Base-by-base conservation (phyloP, 2,797 vertebrate species). In the Xyrichtys novacula region DNA sequence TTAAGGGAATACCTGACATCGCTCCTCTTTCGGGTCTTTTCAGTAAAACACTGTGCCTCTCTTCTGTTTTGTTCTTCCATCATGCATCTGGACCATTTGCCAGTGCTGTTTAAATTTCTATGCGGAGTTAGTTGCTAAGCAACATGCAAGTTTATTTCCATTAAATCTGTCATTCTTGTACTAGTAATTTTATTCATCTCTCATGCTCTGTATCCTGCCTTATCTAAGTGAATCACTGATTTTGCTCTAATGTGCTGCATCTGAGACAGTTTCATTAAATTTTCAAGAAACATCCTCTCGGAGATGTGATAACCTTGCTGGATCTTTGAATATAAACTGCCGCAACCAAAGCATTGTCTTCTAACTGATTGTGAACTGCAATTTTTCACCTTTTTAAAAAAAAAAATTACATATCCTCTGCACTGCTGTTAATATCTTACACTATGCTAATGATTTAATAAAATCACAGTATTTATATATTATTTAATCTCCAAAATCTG, bases 71-170 rank as follows among this genome's bases (percentile, higher is more conserved):
- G n/a, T 74, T 26, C 32, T 28, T 44, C 44, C 23, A 32, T 60
- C 57, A 23, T 25, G 17, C 36, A 6, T 72, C 31, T 38, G 70
- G 71, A 85, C 80, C 76, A 77, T 58, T 79, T 58, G 43, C 20
- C 32, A 9, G 34, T 49, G 57, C 40, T 12, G 67, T 67, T 82
- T 76, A 56, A 50, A 75, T 77, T 38, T 55, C 10, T 79, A 64
- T 14, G 55, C 68, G 71, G 65, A 50, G 38, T 44, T 66, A 76
- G 77, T 85, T 87, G 84, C 80, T 85, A 59, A 72, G 85, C 85
- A 87, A 88, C 87, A 50, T 70, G 52, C 60, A 65, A 49, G 46
- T 81, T 88, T 87, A 74, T 79, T 87, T 78, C 65, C 73, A 84
- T 85, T 81, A 54, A 76, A 76, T 71, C 66, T 60, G 66, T 80